Evolutionary conservation across 2,113 vertebrate genomes (phyloP), one percentile per base, ranked within the genome.

Genomic region (Rutilus rutilus): DNA sequence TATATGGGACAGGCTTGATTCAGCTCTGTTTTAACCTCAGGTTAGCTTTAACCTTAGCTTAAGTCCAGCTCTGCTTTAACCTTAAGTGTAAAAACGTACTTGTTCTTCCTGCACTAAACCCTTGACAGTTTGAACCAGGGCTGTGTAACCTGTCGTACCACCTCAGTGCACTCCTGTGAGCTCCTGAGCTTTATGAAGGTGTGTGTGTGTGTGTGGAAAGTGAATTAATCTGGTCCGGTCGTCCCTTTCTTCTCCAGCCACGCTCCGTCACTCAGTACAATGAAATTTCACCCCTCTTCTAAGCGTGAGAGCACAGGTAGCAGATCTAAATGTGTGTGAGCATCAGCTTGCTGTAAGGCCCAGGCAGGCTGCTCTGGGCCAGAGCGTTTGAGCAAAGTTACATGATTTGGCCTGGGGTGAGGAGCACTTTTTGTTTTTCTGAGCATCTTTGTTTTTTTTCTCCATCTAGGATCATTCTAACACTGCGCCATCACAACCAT

Each of bases 161-260:
- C 6, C 36, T 64, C 36, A 19, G 78, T 64, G 57, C 36, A 45
- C 36, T 19, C 47, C 36, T 60, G 6, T 33, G 10, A 82, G 45
- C 27, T 50, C 25, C 42, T 47, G 39, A 47, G 59, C 39, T 27
- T 47, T 14, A 50, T 17, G 73, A 50, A 75, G n/a, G 60, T 27
- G 23, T 80, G 59, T 80, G n/a, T 45, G 23, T 80, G 59, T 64
- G 78, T 80, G 36, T 80, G 39, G 39, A 64, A 64, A 64, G 39
- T 10, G n/a, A 80, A 80, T 11, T n/a, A 80, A 64, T 80, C 78
- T 2, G 39, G 45, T 80, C 78, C 42, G n/a, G 36, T 80, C 59
- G 27, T 64, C n/a, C n/a, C 42, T 80, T 45, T 47, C 15, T 78
- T 78, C 21, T 59, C 52, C 19, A n/a, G 76, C 52, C 52, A 64